Conservation (phyloP, 1,140 invertebrate species). For the Nebria ingens region DNA sequence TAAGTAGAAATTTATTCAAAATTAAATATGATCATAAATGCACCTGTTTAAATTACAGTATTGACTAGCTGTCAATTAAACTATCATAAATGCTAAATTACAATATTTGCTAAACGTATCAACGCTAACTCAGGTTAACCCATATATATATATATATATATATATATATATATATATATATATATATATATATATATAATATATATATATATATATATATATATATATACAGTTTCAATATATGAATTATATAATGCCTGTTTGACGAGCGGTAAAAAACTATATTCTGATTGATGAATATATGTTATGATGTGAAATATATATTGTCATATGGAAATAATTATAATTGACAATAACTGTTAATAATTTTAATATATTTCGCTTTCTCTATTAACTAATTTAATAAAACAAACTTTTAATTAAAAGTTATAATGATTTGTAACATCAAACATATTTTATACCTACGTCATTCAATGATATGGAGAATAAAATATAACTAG, state of each 20-base stretch:
- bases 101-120: background rate
- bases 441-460: too few relatives aligned
- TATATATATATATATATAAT: background rate
- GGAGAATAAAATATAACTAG: too few relatives aligned
- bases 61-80: background rate
- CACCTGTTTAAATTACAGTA: too few relatives aligned
- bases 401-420: background rate
- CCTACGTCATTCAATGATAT: too few relatives aligned
- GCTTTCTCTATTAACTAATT: too few relatives aligned
- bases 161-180: background rate
- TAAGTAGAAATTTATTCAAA: too few relatives aligned
- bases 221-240: background rate
- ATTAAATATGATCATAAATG: too few relatives aligned
- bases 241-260: background rate
- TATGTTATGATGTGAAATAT: too few relatives aligned
- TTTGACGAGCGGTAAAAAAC: background rate
- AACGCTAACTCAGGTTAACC: background rate
- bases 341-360: background rate
- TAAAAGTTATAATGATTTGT: background rate
- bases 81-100: background rate
- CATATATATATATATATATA: slow-evolving; percentile 1
- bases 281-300: background rate
- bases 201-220: background rate
- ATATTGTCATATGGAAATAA: background rate
- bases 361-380: background rate